Percentiles rank a stretch among this genome's conserved stretches.
Evolutionary conservation across 2,888 invertebrate species (phyloP).

Genomic region (Seira ritae): DNA sequence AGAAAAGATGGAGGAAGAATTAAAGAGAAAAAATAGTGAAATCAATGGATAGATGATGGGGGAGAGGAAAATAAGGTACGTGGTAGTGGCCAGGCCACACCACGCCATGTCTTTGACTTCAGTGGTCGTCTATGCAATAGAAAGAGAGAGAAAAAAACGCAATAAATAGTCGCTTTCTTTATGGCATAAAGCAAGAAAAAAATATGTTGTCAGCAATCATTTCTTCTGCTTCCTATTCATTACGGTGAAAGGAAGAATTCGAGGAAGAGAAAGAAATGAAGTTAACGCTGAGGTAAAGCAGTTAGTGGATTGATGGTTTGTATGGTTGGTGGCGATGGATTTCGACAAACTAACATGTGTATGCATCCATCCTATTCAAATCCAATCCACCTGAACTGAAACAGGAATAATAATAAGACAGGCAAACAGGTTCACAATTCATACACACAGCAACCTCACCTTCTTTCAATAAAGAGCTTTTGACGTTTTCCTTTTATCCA

Average conservation of each 20-base stretch:
- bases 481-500: background rate
- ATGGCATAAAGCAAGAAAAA: background rate
- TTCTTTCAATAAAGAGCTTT: background rate
- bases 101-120: background rate
- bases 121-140: background rate
- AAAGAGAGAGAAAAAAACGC: background rate
- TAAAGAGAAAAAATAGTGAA: conserved; percentile 9
- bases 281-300: background rate
- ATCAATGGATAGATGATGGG: background rate
- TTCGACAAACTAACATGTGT: background rate
- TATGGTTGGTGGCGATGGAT: no score
- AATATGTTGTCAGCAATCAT: conserved; percentile 1
- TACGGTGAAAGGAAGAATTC: background rate
- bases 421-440: background rate
- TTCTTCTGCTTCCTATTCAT: background rate
- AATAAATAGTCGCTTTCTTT: conserved; percentile 11
- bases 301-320: no score
- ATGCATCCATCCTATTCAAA: background rate
- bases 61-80: conserved; percentile 18
- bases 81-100: background rate
- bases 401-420: conserved; percentile 5
- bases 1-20: conserved; percentile 23
- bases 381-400: background rate
- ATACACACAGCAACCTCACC: no score
- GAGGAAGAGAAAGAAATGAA: background rate